Conservation (phyloP, 2,797 vertebrate genomes). For the Parauchenoglanis ngamensis region DNA sequence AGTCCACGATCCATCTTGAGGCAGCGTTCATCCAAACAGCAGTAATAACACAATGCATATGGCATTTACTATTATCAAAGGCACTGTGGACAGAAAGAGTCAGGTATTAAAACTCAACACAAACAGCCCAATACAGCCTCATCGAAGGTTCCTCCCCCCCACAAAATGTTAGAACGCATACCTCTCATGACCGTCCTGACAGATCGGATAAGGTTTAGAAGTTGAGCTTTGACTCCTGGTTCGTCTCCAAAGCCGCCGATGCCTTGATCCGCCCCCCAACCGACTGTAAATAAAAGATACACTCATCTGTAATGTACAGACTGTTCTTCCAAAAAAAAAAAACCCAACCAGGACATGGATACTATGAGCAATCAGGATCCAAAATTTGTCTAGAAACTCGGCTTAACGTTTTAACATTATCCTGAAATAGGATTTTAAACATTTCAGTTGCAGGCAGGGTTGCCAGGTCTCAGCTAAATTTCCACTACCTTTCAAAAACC, state of each 20-base stretch:
- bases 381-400: not conserved
- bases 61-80: slow-evolving; percentile 90
- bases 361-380: not conserved
- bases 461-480: not conserved
- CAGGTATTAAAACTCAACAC: not conserved
- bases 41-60: slow-evolving; percentile 85
- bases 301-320: not conserved
- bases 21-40: slow-evolving; percentile 83
- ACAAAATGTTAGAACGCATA: slow-evolving; percentile 57
- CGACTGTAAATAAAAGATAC: slow-evolving; percentile 76
- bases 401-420: not conserved
- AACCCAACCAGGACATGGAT: not conserved
- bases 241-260: slow-evolving; percentile 94
- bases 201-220: slow-evolving; percentile 90
- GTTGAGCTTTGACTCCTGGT: slow-evolving; percentile 90
- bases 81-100: slow-evolving; percentile 74
- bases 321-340: not conserved
- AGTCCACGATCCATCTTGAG: slow-evolving; percentile 27
- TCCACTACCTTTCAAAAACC: not conserved
- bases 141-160: no score
- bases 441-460: not conserved
- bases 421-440: not conserved
- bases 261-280: slow-evolving; percentile 90
- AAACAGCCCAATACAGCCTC: not conserved
- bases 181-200: slow-evolving; percentile 94